Conservation (phyloP, 2,797 vertebrate species). For the Mormyrus proboscirostris region DNA sequence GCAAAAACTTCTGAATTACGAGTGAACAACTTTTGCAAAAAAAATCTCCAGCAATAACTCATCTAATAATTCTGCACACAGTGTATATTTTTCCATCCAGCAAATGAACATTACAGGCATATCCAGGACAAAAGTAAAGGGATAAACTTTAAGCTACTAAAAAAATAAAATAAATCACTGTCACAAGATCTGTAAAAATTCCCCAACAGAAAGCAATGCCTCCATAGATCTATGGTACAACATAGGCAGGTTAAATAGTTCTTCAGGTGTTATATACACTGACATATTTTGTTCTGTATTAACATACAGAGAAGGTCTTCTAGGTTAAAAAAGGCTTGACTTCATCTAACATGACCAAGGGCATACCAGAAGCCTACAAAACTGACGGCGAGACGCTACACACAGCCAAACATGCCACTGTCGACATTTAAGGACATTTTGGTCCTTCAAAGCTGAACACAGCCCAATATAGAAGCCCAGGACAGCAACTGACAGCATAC, state of each 20-base stretch:
- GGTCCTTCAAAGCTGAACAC: not conserved
- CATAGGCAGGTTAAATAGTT: not conserved
- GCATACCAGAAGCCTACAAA: not conserved
- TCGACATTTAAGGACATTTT: not conserved
- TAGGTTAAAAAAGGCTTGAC: not conserved
- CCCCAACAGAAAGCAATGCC: not conserved
- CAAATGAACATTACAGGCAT: not conserved
- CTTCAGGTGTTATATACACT: not conserved
- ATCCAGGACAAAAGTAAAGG: not conserved
- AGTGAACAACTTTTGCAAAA: not conserved
- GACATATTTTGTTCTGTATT: not conserved
- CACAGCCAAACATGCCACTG: not conserved
- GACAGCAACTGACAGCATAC: not conserved
- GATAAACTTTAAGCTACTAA: not conserved
- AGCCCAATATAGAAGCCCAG: not conserved
- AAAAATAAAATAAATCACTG: not conserved
- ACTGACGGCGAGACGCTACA: not conserved
- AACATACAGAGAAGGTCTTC: not conserved
- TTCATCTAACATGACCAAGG: not conserved
- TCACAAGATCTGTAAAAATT: not conserved
- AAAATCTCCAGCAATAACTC: not conserved
- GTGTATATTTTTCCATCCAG: not conserved
- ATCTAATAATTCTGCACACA: not conserved
- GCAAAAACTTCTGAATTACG: not conserved
- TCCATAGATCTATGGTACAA: not conserved